Evolutionary conservation across 2,888 invertebrate genomes (phyloP).

Genomic region (Chymomyza procnemis): DNA sequence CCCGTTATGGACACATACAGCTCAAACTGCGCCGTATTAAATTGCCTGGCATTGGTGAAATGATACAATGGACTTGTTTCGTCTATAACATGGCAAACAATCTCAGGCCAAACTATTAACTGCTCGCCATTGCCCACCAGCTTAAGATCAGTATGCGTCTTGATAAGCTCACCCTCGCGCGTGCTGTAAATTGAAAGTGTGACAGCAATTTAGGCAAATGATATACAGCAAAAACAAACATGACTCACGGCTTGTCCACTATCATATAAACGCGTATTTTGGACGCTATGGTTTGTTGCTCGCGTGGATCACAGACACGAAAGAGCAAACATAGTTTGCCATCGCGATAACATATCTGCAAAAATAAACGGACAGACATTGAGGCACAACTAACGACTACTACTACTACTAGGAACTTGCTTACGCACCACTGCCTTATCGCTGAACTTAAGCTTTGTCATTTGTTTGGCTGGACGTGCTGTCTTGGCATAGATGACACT

Average conservation of each 20-base stretch:
- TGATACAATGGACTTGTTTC: conserved; percentile 87
- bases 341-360: conserved; percentile 87
- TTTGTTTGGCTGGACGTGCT: conserved; percentile 86
- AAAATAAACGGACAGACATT: background rate
- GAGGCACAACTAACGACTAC: background rate
- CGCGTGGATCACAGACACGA: conserved; percentile 87
- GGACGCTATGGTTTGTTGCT: conserved; percentile 89
- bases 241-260: conserved; percentile 72
- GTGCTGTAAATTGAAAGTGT: conserved; percentile 56
- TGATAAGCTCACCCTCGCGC: conserved; percentile 85
- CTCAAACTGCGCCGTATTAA: conserved; percentile 87
- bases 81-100: conserved; percentile 90
- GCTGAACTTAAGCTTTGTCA: conserved; percentile 89
- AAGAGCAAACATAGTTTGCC: conserved; percentile 88
- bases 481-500: conserved; percentile 88
- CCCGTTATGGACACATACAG: conserved; percentile 91
- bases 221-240: background rate
- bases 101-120: conserved; percentile 91
- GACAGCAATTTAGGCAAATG: background rate
- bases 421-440: conserved; percentile 83
- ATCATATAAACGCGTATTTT: conserved; percentile 83
- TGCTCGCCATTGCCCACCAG: conserved; percentile 83
- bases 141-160: conserved; percentile 85
- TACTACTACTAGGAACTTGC: background rate
- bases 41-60: conserved; percentile 85